These are phyloP conservation scores for Lepetodrilus schrolli DNA, from an alignment of 2,888 invertebrate genomes.

Conservation along the genomic window DNA sequence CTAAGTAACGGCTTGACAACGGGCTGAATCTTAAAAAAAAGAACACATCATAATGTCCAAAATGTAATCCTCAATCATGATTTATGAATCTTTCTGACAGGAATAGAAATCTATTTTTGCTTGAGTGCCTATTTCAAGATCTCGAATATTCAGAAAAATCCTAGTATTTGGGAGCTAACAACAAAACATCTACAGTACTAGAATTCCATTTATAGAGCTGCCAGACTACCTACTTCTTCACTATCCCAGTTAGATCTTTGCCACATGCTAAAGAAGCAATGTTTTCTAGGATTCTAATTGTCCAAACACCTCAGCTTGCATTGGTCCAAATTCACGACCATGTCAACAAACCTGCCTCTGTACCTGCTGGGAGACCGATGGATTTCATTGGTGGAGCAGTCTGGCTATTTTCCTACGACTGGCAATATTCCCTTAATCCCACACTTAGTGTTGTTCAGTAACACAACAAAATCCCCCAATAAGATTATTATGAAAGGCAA, in stretches of 20 bases:
- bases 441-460: not conserved
- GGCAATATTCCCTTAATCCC: not conserved
- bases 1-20: not conserved
- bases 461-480: not conserved
- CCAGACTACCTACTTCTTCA: too few species aligned
- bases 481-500: constrained; percentile 24
- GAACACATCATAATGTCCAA: too few species aligned
- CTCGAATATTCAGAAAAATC: too few species aligned
- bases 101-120: not conserved
- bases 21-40: too few species aligned
- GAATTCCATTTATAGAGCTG: too few species aligned
- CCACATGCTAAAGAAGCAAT: too few species aligned
- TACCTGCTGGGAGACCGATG: not conserved
- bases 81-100: not conserved
- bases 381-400: not conserved
- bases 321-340: not conserved
- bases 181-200: too few species aligned
- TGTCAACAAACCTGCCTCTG: not conserved
- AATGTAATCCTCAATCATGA: too few species aligned
- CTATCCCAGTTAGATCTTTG: too few species aligned
- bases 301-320: not conserved
- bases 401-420: not conserved
- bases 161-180: too few species aligned
- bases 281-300: not conserved
- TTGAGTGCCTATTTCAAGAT: not conserved